Evolutionary conservation across 92 coral and sea anemone genomes (phyloP).

Genomic region (Epizoanthus stellaris): DNA sequence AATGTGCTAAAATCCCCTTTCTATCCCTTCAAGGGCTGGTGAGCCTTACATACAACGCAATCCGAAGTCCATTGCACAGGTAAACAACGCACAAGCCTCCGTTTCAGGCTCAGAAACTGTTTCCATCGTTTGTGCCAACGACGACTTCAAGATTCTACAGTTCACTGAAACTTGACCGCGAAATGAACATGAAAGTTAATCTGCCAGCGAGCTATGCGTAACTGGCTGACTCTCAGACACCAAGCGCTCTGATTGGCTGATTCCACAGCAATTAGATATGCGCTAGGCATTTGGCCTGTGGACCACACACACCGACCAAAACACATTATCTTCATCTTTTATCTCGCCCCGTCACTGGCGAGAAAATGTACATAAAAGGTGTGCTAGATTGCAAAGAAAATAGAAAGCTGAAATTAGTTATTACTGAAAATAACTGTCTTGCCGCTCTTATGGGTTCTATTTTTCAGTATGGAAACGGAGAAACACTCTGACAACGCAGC

Average conservation of each 20-base stretch:
- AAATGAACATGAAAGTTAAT: slow-evolving; percentile 34
- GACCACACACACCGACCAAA: slow-evolving; percentile 66
- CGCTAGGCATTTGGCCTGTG: slow-evolving; percentile 17
- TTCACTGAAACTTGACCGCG: slow-evolving; percentile 42
- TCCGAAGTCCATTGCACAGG: not conserved
- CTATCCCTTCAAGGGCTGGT: not conserved
- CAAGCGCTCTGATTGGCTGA: slow-evolving; percentile 49
- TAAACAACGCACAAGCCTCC: slow-evolving; percentile 14
- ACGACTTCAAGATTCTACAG: slow-evolving; percentile 3
- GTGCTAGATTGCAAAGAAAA: slow-evolving; percentile 37
- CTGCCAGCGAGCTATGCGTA: slow-evolving; percentile 13
- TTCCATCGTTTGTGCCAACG: slow-evolving; percentile 11
- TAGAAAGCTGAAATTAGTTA: slow-evolving; percentile 46
- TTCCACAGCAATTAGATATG: slow-evolving; percentile 22
- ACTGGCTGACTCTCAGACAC: not conserved
- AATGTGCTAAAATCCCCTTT: not conserved
- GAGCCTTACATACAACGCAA: slow-evolving; percentile 20
- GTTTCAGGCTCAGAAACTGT: slow-evolving; percentile 8
- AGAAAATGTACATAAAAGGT: slow-evolving; percentile 52
- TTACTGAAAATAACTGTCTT: slow-evolving; percentile 52
- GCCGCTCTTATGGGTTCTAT: not conserved
- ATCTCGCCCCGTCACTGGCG: slow-evolving; percentile 56
- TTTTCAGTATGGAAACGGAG: not conserved
- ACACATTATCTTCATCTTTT: slow-evolving; percentile 44
- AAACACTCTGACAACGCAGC: not conserved